These are phyloP conservation scores for Tor tambroides DNA, from an alignment of 2,113 vertebrate genomes.

Conservation along the genomic window DNA sequence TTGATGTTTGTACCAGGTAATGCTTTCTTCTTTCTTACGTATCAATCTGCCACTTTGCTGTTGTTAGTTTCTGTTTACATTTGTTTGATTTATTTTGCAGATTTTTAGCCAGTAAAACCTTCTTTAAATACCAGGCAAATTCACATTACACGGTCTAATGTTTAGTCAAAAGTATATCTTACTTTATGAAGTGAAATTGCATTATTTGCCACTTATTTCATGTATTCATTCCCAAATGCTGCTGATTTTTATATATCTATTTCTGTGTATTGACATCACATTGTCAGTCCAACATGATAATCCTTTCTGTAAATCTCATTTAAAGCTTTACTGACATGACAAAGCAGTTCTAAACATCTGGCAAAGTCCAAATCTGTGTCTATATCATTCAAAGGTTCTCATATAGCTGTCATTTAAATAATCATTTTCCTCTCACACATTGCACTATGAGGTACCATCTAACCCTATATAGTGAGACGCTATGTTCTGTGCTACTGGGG, in stretches of 20 bases:
- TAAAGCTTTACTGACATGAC: not conserved
- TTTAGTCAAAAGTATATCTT: not conserved
- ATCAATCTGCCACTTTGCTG: not conserved
- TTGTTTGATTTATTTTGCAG: not conserved
- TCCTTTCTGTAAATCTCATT: constrained; percentile 4
- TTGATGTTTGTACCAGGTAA: constrained; percentile 65
- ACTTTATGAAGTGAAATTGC: too few relatives aligned
- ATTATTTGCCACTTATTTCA: not conserved
- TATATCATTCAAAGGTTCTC: not conserved
- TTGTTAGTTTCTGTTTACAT: not conserved
- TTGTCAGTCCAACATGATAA: not conserved
- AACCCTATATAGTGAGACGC: not conserved
- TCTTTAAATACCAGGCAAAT: not conserved
- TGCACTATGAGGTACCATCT: not conserved
- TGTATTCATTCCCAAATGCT: not conserved
- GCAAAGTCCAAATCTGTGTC: not conserved
- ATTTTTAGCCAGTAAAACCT: not conserved
- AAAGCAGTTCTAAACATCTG: constrained; percentile 9
- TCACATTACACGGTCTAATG: not conserved
- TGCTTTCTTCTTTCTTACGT: not conserved
- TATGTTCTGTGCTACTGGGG: not conserved
- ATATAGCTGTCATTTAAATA: not conserved
- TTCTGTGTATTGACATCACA: not conserved
- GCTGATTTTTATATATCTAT: not conserved
- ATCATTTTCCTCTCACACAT: not conserved